Base-by-base conservation (phyloP, 2,113 vertebrate species). In the Bagarius yarrelli region DNA sequence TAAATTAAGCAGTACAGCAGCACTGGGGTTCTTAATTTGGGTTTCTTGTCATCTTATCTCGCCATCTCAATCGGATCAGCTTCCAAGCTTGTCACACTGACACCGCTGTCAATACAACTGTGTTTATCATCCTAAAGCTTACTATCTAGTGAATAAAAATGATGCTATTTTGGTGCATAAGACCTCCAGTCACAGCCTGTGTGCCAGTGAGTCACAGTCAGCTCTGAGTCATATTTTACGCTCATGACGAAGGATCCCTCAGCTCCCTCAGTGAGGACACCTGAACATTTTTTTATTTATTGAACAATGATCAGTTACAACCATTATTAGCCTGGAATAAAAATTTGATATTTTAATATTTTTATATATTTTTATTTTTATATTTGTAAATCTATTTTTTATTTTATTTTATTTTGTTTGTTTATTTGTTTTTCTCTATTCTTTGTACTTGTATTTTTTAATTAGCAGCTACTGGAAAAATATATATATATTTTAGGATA, bases 121-220 rank as follows among this genome's bases (percentile, higher is more conserved):
- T 67, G 34, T 1, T 25, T 47, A 6, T 34, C 44, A 70, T 27
- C 44, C 16, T 1, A 2, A 11, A 25, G n/a, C 25, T 52, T 50
- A 52, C 15, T 27, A 50, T 25, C 40, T 19, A 18, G 16, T 52
- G 25, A 30, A 25, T 5, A 47, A 23, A 67, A 4, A 67, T 25
- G 19, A 57, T 57, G 15, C 6, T 40, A 3, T 44, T 47, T 18
- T 57, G 53, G 32, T 40, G 72, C 55, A 23, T 44, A 23, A 57
- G 34, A 44, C 73, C 16, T 5, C 23, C 8, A 47, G 36, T 60
- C 36, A 3, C 36, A 56, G 23, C 32, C 18, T 61, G 57, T 27
- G 56, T 30, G 36, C 18, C 47, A 76, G 25, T 76, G 74, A 76
- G n/a, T 79, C 77, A 67, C 50, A 69, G 15, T 56, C 13, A 4